Evolutionary conservation across 2,888 invertebrate genomes (phyloP), one percentile per base, ranked within the genome.

Genomic region (Ophioninae sp.): DNA sequence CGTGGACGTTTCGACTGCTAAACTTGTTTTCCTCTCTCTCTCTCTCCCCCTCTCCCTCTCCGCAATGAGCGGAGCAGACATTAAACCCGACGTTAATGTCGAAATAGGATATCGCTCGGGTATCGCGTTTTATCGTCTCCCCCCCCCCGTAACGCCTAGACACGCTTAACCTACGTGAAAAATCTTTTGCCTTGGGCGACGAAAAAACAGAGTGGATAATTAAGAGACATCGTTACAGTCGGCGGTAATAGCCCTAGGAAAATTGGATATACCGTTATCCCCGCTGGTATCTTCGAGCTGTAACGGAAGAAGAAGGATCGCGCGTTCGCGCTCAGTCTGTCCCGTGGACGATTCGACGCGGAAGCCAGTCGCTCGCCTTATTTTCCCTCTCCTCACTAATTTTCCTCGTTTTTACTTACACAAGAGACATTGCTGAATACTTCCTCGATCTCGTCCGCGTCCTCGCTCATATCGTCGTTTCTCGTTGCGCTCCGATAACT

Each of bases 391-490:
- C 20, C n/a, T 44, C 41, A 74, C 82, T 64, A 86, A 83, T 83
- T 83, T 82, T 84, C 65, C 76, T 79, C 61, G 22, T 58, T 78
- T 20, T 76, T 85, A 91, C 92, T 92, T 88, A 92, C 92, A 86
- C 91, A 91, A 85, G 92, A 91, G 51, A 90, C 90, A 86, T 89
- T 92, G 85, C 89, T 91, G 71, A 90, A 86, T 85, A 91, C 88
- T 83, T 92, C 91, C 76, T 92, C 91, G 41, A 89, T 85, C 75
- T 90, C 89, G 75, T 91, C 90, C 22, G 91, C 91, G 85, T 92
- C 92, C 85, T 92, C 92, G 80, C 91, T 92, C 82, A 91, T 88
- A 44, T 91, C 92, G 75, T 92, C 91, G 67, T 90, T 91, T 82
- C 87, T 89, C 72, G 51, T 51, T 17, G 88, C 78, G 85, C 88